Evolutionary conservation across 2,113 vertebrate species (phyloP), one percentile per base, ranked within the genome.

Genomic region (Clinocottus analis): DNA sequence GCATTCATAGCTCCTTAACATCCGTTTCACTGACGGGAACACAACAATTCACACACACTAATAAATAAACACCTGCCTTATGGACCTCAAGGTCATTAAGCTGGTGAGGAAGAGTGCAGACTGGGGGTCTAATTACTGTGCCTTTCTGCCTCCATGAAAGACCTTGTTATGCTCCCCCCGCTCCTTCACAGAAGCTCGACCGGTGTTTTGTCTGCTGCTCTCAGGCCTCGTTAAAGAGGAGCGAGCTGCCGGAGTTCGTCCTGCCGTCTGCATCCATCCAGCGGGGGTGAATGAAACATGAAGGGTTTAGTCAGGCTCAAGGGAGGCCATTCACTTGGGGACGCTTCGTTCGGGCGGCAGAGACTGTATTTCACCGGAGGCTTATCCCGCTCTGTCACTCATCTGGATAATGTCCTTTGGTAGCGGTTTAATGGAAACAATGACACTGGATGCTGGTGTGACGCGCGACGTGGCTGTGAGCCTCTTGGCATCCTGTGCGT

Each of bases 41-140:
- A 67, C 33, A 68, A 16, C 53, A 53, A 66, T 63, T 58, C 72
- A 31, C 71, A 19, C 58, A 76, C 66, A 27, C 63, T 17, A 2
- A 75, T 58, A 85, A 77, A 80, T 73, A 80, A 81, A 77, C 77
- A 89, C 86, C 82, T 88, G 80, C 75, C 77, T 63, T 27, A 41
- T 79, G 82, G 70, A 73, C 71, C 73, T 80, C 1, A 2, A 47
- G 81, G 80, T 89, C 76, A 55, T 90, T 89, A 90, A 86, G 74
- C 85, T 27, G 64, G n/a, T 55, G 72, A 71, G 75, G 71, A 77
- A 68, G 65, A 81, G 77, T 63, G 75, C 70, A 74, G 79, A 43
- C 43, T 37, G 68, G 72, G 51, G 55, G 69, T 64, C 85, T 91
- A 90, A 91, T 90, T 87, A 91, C 86, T 61, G 80, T 35, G 12